Base-by-base conservation (phyloP, 2,113 vertebrate genomes). In the Pao palembangensis region DNA sequence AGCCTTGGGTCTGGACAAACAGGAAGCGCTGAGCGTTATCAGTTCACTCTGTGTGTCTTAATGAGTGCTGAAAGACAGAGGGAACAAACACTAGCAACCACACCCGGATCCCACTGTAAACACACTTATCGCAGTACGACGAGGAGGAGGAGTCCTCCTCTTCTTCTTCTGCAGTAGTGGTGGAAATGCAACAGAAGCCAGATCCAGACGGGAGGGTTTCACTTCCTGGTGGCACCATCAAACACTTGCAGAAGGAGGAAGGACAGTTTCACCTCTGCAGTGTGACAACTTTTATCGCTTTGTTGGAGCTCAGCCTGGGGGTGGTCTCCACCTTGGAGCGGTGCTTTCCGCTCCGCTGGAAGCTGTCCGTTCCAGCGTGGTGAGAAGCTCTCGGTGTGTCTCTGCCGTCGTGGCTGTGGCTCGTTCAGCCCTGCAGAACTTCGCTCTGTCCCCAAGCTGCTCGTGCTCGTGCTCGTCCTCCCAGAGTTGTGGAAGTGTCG, bases 11-110 rank as follows among this genome's bases (percentile, higher is more conserved):
- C 67, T 77, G 77, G 68, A 66, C 75, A 79, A 84, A 84, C 84
- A 85, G 85, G 84, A 88, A 89, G 69, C 71, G 66, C 84, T 82
- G 76, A 79, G 64, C 71, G 67, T 82, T 89, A 86, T 86, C 82
- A 74, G 67, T 31, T 5, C 18, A 53, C 69, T 60, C 69, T 79
- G 55, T 78, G 77, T 71, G 67, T 85, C 65, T 67, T 75, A 76
- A 81, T 76, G 69, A 83, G 69, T 57, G 58, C 82, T 62, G 54
- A 58, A 52, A 80, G 67, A 80, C 61, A 61, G 44, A 50, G 58
- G 57, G 73, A 56, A 74, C 62, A 74, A 59, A 73, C 58, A 56
- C 62, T 34, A 18, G 43, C 6, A 60, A 64, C 76, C 80, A 64
- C 79, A 76, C 85, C 80, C 83, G 28, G 66, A 76, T 71, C 65